These are phyloP conservation scores for Nesometra sesokonis DNA, from an alignment of 35 echinoderm and acorn worm species.

Conservation along the genomic window DNA sequence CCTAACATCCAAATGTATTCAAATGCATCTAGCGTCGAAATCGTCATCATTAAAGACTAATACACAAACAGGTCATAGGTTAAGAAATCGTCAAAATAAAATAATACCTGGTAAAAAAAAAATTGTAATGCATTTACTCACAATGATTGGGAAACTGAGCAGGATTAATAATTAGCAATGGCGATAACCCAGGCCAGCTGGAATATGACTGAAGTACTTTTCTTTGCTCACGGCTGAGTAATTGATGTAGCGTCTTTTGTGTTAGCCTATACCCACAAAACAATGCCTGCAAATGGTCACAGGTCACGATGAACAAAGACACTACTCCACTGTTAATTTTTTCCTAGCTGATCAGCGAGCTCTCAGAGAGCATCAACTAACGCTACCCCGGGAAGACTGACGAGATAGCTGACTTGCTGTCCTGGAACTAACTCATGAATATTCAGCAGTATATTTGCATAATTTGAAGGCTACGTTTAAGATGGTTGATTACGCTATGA, in stretches of 20 bases:
- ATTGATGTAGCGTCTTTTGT: neutral
- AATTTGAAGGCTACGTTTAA: neutral
- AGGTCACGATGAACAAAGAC: neutral
- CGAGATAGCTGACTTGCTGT: neutral
- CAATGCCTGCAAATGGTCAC: neutral
- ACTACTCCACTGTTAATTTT: neutral
- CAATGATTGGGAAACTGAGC: neutral
- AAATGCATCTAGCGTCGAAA: neutral
- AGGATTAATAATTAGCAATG: neutral
- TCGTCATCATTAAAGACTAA: neutral
- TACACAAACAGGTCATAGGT: neutral
- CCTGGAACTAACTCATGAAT: neutral
- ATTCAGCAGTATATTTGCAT: neutral
- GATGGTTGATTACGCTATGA: neutral
- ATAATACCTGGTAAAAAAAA: neutral
- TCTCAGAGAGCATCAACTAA: neutral
- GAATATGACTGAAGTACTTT: neutral
- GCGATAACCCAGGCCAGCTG: neutral
- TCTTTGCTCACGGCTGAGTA: neutral
- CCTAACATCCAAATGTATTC: neutral
- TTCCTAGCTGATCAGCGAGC: neutral
- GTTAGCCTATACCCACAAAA: neutral
- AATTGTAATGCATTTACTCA: too few relatives aligned
- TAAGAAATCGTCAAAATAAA: neutral
- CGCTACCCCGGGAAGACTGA: neutral